A percentile compares a stretch with the other conserved stretches of the same genome.
phyloP scores from a whole-genome alignment of 2,797 vertebrate species.

The Xenopus petersii region DNA sequence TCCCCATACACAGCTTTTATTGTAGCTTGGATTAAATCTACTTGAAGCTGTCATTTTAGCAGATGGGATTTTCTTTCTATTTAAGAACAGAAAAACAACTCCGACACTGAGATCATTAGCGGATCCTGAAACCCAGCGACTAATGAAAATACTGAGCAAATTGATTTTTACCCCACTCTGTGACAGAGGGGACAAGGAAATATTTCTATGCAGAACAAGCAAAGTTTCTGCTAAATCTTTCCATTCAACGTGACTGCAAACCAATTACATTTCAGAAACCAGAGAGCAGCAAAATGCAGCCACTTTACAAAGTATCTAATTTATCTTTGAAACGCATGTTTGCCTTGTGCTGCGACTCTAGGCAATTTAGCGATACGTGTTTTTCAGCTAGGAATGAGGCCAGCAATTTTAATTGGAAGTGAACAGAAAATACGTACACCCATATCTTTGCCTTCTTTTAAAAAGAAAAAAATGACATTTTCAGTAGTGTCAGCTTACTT shows the following conservation, averaged over 20 bases:
- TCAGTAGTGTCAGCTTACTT: background rate
- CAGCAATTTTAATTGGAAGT: constrained; percentile 41
- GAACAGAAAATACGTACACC: constrained; percentile 7
- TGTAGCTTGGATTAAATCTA: constrained; percentile 22
- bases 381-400: constrained; percentile 36
- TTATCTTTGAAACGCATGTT: constrained; percentile 50
- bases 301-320: constrained; percentile 43
- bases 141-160: constrained; percentile 36
- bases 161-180: constrained; percentile 21
- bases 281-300: constrained; percentile 46
- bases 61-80: background rate
- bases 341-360: constrained; percentile 39
- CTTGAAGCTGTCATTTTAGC: constrained; percentile 16
- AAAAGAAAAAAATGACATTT: constrained; percentile 22
- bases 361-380: constrained; percentile 44
- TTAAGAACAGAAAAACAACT: constrained; percentile 10
- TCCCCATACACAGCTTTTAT: constrained; percentile 7
- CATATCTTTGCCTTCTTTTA: constrained; percentile 14
- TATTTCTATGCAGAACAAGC: constrained; percentile 28
- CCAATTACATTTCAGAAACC: constrained; percentile 50
- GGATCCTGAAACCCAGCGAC: constrained; percentile 12
- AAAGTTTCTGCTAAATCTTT: constrained; percentile 40
- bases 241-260: constrained; percentile 47
- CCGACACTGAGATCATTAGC: constrained; percentile 31
- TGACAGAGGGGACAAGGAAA: constrained; percentile 9